Evolutionary conservation across 1,140 invertebrate species (phyloP).

Genomic region (Drusus annulatus): DNA sequence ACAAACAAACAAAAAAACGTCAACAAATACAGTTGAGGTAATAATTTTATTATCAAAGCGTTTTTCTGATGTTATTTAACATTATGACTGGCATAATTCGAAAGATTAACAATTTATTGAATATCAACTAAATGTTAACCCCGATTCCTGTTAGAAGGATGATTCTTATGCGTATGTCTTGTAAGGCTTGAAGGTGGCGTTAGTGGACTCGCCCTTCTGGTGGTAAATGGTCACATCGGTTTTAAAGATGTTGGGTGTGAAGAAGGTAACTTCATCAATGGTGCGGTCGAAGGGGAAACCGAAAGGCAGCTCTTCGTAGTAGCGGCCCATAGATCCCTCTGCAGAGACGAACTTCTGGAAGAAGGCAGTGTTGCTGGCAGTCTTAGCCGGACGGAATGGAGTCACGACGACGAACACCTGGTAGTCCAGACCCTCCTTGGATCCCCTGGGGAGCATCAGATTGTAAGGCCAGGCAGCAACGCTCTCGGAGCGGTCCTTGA

Average conservation of each 20-base stretch:
- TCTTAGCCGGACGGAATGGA: conserved; percentile 61
- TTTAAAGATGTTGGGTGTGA: conserved; percentile 78
- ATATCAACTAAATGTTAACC: too few relatives aligned
- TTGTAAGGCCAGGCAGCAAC: conserved; percentile 75
- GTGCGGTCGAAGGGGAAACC: conserved; percentile 81
- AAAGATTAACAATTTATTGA: too few relatives aligned
- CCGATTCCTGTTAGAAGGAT: too few relatives aligned
- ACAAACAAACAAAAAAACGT: too few relatives aligned
- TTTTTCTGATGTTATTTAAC: too few relatives aligned
- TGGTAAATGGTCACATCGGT: conserved; percentile 77
- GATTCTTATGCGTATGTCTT: too few relatives aligned
- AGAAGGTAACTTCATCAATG: conserved; percentile 73
- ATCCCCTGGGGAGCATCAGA: conserved; percentile 74
- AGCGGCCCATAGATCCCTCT: conserved; percentile 60
- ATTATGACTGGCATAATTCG: too few relatives aligned
- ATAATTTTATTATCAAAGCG: too few relatives aligned
- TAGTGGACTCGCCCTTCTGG: conserved; percentile 69
- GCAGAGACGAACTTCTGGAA: conserved; percentile 73
- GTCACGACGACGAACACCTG: conserved; percentile 74
- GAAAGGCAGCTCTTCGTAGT: conserved; percentile 72
- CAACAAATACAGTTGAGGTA: too few relatives aligned
- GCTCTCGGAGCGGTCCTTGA: conserved; percentile 70
- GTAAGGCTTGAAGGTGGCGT: background rate
- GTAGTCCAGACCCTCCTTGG: conserved; percentile 72
- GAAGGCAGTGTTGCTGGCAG: conserved; percentile 71